Evolutionary conservation across 2,888 invertebrate species (phyloP).

Genomic region (Slavum lentiscoides): DNA sequence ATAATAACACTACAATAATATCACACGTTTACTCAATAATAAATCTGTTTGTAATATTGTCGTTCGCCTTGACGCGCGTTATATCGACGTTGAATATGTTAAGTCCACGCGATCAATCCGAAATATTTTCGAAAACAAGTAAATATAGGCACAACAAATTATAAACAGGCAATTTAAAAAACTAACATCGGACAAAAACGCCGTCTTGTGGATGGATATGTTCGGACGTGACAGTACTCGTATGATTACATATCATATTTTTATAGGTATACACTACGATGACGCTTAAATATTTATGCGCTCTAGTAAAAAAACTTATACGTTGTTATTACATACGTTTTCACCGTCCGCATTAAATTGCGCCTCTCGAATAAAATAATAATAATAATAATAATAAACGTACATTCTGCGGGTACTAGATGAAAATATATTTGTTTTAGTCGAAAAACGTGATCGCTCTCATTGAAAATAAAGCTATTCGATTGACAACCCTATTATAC

Average conservation of each 20-base stretch:
- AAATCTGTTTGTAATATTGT: constrained; percentile 5
- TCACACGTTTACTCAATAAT: background rate
- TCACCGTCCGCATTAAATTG: too few species aligned
- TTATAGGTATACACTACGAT: too few species aligned
- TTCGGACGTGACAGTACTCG: background rate
- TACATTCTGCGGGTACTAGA: too few species aligned
- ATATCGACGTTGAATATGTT: constrained; percentile 1
- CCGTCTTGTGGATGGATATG: constrained; percentile 12
- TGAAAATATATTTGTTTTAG: too few species aligned
- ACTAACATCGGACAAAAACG: background rate
- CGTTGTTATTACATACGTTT: too few species aligned
- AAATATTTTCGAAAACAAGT: constrained; percentile 17
- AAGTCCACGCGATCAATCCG: background rate
- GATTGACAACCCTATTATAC: background rate
- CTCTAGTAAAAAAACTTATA: too few species aligned
- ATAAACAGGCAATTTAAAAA: constrained; percentile 38
- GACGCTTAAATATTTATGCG: too few species aligned
- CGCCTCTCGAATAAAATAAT: too few species aligned
- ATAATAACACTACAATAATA: background rate
- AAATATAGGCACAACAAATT: constrained; percentile 5
- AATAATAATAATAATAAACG: too few species aligned
- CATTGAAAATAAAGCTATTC: background rate
- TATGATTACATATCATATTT: background rate
- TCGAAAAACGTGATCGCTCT: too few species aligned
- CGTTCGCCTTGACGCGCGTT: background rate